phyloP scores from a whole-genome alignment of 2,113 vertebrate genomes.

The Lepus europaeus region DNA sequence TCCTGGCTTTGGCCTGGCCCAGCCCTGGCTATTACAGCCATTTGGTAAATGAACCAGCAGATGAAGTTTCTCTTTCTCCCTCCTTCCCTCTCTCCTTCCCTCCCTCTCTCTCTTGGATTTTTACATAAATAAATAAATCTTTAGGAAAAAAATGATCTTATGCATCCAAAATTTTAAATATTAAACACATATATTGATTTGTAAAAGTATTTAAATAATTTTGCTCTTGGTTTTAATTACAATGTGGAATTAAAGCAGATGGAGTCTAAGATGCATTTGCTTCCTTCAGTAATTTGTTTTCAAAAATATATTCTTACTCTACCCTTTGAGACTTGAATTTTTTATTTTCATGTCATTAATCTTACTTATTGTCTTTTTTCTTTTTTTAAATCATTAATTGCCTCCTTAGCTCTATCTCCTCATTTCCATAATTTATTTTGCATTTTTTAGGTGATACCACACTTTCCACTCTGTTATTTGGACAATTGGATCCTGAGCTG shows the following conservation, averaged over 20 bases:
- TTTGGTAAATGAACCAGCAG: too few relatives aligned
- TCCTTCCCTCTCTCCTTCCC: too few relatives aligned
- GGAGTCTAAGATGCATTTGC: background rate
- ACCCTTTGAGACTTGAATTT: background rate
- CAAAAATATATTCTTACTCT: constrained; percentile 13
- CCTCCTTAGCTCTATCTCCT: background rate
- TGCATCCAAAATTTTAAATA: background rate
- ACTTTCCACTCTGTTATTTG: background rate
- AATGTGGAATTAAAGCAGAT: constrained; percentile 9
- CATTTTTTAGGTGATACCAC: background rate
- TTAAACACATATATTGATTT: background rate
- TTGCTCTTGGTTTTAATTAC: background rate
- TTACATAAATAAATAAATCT: too few relatives aligned
- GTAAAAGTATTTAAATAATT: background rate
- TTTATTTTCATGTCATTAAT: background rate
- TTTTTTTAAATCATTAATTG: background rate
- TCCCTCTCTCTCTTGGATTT: too few relatives aligned
- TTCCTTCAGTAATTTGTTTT: constrained; percentile 6
- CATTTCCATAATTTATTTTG: background rate
- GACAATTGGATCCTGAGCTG: background rate
- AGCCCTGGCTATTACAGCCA: too few relatives aligned
- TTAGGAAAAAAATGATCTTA: too few relatives aligned
- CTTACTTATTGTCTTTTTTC: background rate
- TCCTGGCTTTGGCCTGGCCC: too few relatives aligned
- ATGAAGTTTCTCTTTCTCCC: too few relatives aligned